phyloP scores from a whole-genome alignment of 2,797 vertebrate genomes.

The Paramormyrops hopkinsi region DNA sequence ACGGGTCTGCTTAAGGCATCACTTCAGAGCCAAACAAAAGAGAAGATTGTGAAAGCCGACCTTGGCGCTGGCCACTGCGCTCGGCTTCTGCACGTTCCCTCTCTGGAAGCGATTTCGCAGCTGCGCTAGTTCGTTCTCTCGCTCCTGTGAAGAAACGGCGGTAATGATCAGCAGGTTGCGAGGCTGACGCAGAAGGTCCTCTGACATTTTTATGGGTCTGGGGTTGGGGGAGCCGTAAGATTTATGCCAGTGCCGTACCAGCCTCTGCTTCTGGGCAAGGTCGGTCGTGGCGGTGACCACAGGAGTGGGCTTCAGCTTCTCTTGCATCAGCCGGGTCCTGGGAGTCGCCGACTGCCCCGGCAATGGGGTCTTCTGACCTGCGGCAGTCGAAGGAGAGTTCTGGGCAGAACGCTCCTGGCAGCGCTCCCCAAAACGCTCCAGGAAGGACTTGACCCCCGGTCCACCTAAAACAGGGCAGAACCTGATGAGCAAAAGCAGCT shows the following conservation, averaged over 20 bases:
- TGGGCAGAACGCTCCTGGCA: conserved; percentile 67
- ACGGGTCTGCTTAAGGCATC: neutral
- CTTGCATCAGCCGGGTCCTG: conserved; percentile 76
- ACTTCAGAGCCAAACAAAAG: neutral
- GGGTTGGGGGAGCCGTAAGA: neutral
- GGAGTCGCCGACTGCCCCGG: conserved; percentile 65
- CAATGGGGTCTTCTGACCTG: conserved; percentile 42
- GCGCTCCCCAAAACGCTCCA: conserved; percentile 84
- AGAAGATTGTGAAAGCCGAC: conserved; percentile 31
- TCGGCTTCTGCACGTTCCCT: conserved; percentile 61
- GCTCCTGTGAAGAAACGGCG: conserved; percentile 62
- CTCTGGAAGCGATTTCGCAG: conserved; percentile 80
- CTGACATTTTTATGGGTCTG: neutral
- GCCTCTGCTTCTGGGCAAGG: conserved; percentile 75
- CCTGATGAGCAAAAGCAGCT: neutral
- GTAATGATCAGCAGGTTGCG: neutral
- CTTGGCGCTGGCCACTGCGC: conserved; percentile 38
- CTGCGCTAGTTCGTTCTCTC: conserved; percentile 79
- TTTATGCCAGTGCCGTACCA: conserved; percentile 56
- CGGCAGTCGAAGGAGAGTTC: conserved; percentile 49
- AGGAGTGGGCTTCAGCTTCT: conserved; percentile 69
- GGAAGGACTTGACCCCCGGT: conserved; percentile 77
- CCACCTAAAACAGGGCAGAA: conserved; percentile 25
- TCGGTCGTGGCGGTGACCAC: conserved; percentile 69
- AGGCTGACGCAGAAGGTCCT: neutral